Conservation (phyloP, 2,113 vertebrate species). For the Dipodomys spectabilis region DNA sequence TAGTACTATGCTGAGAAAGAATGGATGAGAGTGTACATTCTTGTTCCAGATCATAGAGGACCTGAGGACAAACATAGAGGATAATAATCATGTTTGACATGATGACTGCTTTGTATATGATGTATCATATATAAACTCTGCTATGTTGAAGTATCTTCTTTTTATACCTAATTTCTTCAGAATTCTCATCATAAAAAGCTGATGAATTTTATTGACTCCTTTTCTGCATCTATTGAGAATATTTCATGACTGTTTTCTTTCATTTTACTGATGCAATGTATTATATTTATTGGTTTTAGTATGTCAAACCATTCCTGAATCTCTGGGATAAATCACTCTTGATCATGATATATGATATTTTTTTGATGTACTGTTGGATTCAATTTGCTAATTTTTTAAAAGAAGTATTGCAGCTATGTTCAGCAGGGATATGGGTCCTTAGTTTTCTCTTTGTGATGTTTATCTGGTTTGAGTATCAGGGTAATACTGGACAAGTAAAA, state of each 20-base stretch:
- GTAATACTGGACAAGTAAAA: background rate
- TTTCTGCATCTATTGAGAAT: background rate
- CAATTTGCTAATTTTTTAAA: background rate
- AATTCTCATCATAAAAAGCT: background rate
- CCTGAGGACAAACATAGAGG: background rate
- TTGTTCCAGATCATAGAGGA: background rate
- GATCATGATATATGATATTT: background rate
- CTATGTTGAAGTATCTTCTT: background rate
- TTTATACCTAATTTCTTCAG: background rate
- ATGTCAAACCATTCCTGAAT: background rate
- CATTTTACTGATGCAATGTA: background rate
- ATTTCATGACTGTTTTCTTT: background rate
- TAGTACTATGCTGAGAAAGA: background rate
- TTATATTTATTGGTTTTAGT: background rate
- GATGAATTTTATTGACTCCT: background rate
- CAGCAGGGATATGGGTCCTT: background rate
- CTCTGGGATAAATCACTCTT: background rate
- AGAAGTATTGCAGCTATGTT: background rate
- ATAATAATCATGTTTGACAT: too few species aligned
- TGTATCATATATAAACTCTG: background rate
- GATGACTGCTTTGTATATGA: too few species aligned
- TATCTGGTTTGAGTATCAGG: background rate
- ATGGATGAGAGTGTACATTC: background rate
- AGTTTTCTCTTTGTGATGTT: background rate
- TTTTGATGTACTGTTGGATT: background rate